A percentile compares a stretch with the other conserved stretches of the same genome.
phyloP scores from a whole-genome alignment of 2,113 vertebrate genomes.

The Loxodonta africana region DNA sequence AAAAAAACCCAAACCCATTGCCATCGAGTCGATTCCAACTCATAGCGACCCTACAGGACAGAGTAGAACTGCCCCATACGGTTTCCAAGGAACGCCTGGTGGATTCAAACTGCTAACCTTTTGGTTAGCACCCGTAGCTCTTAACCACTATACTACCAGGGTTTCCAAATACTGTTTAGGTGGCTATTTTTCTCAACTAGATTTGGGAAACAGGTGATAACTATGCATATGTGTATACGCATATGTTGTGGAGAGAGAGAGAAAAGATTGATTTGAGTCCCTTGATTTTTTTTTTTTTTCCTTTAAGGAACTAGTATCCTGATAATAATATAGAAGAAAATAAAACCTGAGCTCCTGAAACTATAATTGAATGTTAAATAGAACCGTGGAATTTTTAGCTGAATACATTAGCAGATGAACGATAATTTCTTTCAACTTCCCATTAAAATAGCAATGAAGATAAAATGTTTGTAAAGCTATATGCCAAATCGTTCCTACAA shows the following conservation, averaged over 20 bases:
- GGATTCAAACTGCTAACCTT: too few species aligned
- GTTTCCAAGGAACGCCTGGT: too few species aligned
- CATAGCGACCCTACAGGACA: too few species aligned
- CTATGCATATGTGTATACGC: neutral
- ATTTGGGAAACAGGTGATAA: neutral
- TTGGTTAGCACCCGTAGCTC: too few species aligned
- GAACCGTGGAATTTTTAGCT: slow-evolving; percentile 6
- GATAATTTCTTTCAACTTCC: slow-evolving; percentile 34
- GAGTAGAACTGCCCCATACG: too few species aligned
- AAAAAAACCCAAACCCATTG: too few species aligned
- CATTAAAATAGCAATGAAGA: slow-evolving; percentile 35
- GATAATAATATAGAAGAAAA: neutral
- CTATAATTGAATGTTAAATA: slow-evolving; percentile 38
- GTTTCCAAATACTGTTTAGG: neutral
- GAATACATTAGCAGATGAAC: slow-evolving; percentile 24
- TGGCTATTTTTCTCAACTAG: neutral
- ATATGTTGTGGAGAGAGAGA: neutral
- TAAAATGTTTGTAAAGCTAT: neutral
- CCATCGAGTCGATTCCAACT: too few species aligned
- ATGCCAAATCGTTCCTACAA: neutral
- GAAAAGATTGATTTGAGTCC: neutral
- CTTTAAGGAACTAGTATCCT: neutral
- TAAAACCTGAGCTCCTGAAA: neutral
- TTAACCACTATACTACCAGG: too few species aligned
- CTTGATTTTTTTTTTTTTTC: neutral